Conservation (phyloP, 2,888 invertebrate genomes). For the Pheosia gnoma region DNA sequence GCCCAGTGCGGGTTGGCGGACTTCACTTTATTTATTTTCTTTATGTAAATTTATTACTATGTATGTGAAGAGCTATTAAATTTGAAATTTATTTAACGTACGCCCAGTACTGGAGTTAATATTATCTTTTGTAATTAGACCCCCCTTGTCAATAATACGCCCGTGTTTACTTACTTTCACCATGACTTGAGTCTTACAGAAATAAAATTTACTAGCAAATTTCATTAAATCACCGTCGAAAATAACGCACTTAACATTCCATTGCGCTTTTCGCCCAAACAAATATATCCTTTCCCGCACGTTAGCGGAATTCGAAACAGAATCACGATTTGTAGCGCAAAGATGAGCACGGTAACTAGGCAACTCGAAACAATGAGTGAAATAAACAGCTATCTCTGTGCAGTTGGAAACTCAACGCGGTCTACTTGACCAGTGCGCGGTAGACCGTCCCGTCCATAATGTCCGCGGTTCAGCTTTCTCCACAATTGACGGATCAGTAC, state of each 20-base stretch:
- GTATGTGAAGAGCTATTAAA: too few species aligned
- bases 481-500: constrained; percentile 44
- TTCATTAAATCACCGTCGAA: background rate
- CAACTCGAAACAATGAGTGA: constrained; percentile 34
- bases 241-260: background rate
- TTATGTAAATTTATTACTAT: too few species aligned
- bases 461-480: constrained; percentile 58
- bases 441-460: constrained; percentile 51
- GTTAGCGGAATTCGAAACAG: background rate
- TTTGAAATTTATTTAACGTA: background rate
- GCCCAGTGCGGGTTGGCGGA: too few species aligned
- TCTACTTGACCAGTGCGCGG: constrained; percentile 66
- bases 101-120: background rate
- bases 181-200: background rate
- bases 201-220: background rate
- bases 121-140: too few species aligned
- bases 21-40: too few species aligned
- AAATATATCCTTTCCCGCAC: background rate
- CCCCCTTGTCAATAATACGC: background rate
- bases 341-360: constrained; percentile 13
- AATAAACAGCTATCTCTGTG: constrained; percentile 28
- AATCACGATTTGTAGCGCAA: constrained; percentile 6
- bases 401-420: constrained; percentile 28
- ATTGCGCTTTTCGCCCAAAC: background rate
- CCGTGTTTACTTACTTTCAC: background rate